A percentile compares a stretch with the other conserved stretches of the same genome.
Conservation (phyloP, 2,888 invertebrate species). For the Rhagonycha lutea region DNA sequence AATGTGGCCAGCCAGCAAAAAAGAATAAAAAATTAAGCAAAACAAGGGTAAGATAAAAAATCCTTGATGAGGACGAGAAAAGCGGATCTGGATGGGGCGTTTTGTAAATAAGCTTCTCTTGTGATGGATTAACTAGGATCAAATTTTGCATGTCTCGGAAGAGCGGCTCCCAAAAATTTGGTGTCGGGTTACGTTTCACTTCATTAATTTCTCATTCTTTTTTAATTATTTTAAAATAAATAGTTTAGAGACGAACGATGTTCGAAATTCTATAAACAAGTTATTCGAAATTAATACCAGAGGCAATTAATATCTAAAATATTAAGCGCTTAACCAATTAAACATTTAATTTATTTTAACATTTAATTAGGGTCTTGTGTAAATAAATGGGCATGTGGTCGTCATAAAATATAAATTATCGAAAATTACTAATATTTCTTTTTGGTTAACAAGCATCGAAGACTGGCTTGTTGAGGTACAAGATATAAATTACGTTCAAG, state of each 20-base stretch:
- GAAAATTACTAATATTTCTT: slow-evolving; percentile 48
- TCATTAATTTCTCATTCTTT: not conserved
- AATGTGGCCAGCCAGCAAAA: not conserved
- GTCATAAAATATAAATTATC: slow-evolving; percentile 47
- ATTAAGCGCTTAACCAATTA: slow-evolving; percentile 36
- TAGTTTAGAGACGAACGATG: not conserved
- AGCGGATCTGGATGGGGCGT: not conserved
- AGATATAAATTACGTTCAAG: slow-evolving; percentile 21
- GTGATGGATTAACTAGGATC: not conserved
- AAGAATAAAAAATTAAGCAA: not conserved
- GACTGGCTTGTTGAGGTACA: slow-evolving; percentile 13
- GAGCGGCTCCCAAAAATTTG: not conserved
- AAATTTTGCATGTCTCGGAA: not conserved
- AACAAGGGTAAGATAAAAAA: not conserved
- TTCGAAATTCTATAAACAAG: not conserved
- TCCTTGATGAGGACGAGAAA: not conserved
- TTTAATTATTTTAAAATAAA: not conserved
- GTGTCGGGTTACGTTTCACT: not conserved
- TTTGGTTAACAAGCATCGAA: slow-evolving; percentile 40
- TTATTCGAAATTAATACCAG: not conserved
- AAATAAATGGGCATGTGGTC: slow-evolving; percentile 45
- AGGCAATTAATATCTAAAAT: not conserved
- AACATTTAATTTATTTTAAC: slow-evolving; percentile 46
- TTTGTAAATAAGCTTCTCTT: not conserved
- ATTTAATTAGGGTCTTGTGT: slow-evolving; percentile 48